A percentile compares a stretch with the other conserved stretches of the same genome.
phyloP scores from a whole-genome alignment of 2,888 invertebrate species.

The Pandemis heparana region DNA sequence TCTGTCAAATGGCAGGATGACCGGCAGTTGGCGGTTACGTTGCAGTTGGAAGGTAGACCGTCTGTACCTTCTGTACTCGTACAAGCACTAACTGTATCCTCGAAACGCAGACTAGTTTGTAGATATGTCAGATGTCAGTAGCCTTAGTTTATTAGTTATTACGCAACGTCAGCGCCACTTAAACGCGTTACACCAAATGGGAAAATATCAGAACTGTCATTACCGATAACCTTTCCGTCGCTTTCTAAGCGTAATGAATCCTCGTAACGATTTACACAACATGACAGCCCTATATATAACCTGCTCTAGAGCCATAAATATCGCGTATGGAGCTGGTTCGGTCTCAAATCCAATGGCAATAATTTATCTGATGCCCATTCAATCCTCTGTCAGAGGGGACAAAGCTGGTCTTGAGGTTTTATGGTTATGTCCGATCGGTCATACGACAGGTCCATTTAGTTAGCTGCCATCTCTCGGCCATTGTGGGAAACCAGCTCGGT shows the following conservation, averaged over 20 bases:
- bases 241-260: slow-evolving; percentile 39
- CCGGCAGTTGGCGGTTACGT: too few relatives aligned
- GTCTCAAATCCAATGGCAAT: slow-evolving; percentile 56
- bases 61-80: too few relatives aligned
- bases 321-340: slow-evolving; percentile 21
- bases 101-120: too few relatives aligned
- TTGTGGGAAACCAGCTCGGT: slow-evolving; percentile 54
- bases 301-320: slow-evolving; percentile 27
- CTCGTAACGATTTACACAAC: slow-evolving; percentile 38
- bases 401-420: slow-evolving; percentile 60
- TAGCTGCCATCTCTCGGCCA: slow-evolving; percentile 72
- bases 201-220: slow-evolving; percentile 37
- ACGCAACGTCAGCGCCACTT: slow-evolving; percentile 11
- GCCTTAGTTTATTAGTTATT: too few relatives aligned
- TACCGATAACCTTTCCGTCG: slow-evolving; percentile 40
- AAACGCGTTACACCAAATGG: slow-evolving; percentile 25
- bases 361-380: slow-evolving; percentile 64
- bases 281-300: slow-evolving; percentile 39
- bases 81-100: too few relatives aligned
- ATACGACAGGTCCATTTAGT: slow-evolving; percentile 72
- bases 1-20: too few relatives aligned
- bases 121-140: too few relatives aligned
- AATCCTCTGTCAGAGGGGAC: slow-evolving; percentile 60
- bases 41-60: too few relatives aligned
- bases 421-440: slow-evolving; percentile 70